Base-by-base conservation (phyloP, 2,797 vertebrate species). In the Sebastes cheni region DNA sequence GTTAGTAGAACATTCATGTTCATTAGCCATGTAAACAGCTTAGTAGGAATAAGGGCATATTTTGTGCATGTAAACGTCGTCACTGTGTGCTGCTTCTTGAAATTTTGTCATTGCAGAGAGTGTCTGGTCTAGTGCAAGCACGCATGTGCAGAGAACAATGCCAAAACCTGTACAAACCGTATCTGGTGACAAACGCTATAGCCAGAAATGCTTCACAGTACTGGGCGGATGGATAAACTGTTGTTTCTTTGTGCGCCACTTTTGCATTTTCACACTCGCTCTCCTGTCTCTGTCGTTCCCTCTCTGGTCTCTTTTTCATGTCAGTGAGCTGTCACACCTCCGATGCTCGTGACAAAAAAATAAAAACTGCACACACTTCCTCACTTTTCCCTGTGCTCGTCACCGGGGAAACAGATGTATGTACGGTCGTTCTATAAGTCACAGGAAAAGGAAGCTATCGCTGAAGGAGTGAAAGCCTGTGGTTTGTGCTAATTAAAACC, bases 401-500 rank as follows among this genome's bases (percentile, higher is more conserved):
- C 73, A 25, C 30, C n/a, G 34, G 61, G 66, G 66, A 79, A 80
- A 84, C 67, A 80, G 50, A 73, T 75, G 62, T 46, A 66, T 30
- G 20, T 46, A 50, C 14, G 20, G 32, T 6, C n/a, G 8, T 5
- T 56, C 54, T 62, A 29, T 39, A 56, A 72, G 56, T 81, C 54
- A 58, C 69, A 72, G 76, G 75, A 81, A 82, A 77, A 42, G 56
- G 66, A 80, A 72, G 34, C 42, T 18, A 46, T 74, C 60, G 50
- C n/a, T 32, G 46, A 34, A 50, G 61, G 72, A 83, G 72, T 52
- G 55, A 64, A 52, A 77, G 59, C n/a, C 14, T 54, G 14, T 67
- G 56, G n/a, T 25, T 61, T 9, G 11, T 32, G 72, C 32, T 84
- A 84, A 87, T 82, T 55, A 76, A 67, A 82, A 50, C 22, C 77